Base-by-base conservation (phyloP, 2,888 invertebrate species). In the Campoplex nolae region DNA sequence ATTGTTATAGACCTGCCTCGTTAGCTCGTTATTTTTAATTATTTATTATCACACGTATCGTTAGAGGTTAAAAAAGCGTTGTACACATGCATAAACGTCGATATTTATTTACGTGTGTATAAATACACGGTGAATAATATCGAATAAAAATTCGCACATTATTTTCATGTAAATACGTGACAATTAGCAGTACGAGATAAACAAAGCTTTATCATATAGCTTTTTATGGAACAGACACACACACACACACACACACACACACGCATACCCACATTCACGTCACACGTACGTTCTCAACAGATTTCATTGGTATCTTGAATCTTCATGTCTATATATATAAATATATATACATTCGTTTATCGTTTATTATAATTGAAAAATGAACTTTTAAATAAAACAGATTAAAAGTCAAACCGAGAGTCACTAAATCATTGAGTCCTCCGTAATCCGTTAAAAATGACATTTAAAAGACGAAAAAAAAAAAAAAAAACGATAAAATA, bases 11-110 rank as follows among this genome's bases (percentile, higher is more conserved):
- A 79, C 51, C 32, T 65, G 45, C 68, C 82, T 85, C 68, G 74
- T 74, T 82, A 82, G 77, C 81, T 77, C 67, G 77, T 82, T 85
- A 82, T 85, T 85, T 78, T 85, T 81, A 74, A 77, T 75, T 80
- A 62, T 74, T 74, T 32, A 48, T 65, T 67, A 67, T 85, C 81
- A 74, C 82, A 77, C 67, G 56, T 74, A 74, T 67, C 68, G 62
- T 70, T 75, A 74, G 65, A 71, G n/a, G 51, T 42, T 42, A n/a
- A 68, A 16, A n/a, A 13, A 56, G 48, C 74, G 23, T 62, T 32
- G 3, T 2, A 32, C 28, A 58, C 58, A 13, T 58, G 28, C 13
- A 58, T 58, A 32, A 28, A 32, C 28, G 28, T 58, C 11, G 9
- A 13, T 58, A 28, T 58, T 58, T 28, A 58, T 9, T 58, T 28